Percentiles rank a stretch among this genome's conserved stretches.
Conservation (phyloP, 2,797 vertebrate genomes). For the Coccyzus lansbergi region DNA sequence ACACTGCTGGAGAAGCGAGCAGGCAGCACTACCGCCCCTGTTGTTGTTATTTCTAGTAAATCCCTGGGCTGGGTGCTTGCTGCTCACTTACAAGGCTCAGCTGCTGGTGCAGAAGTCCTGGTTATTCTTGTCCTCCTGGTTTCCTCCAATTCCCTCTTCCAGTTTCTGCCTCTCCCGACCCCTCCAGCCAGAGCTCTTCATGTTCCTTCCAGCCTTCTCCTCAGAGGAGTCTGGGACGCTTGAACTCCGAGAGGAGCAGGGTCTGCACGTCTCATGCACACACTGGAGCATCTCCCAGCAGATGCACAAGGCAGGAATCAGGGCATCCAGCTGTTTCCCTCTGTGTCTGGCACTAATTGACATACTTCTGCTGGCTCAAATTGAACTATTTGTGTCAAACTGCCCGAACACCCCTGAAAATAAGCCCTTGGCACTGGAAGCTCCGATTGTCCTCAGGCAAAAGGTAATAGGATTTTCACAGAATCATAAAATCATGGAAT, state of each 20-base stretch:
- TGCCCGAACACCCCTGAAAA: not conserved
- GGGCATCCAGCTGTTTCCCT: not conserved
- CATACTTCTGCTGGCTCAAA: not conserved
- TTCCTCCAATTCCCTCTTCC: not conserved
- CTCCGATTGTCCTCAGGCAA: not conserved
- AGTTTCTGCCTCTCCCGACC: not conserved
- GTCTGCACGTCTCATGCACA: not conserved
- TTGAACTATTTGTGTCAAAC: not conserved
- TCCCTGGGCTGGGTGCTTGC: not conserved
- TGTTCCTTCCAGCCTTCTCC: not conserved
- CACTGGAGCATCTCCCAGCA: not conserved
- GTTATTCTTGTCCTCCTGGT: not conserved
- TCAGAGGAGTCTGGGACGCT: accelerated
- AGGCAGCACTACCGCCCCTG: not conserved
- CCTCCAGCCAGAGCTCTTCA: not conserved
- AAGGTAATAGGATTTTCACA: not conserved
- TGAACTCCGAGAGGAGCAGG: not conserved
- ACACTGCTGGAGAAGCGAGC: not conserved
- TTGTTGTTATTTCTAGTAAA: not conserved
- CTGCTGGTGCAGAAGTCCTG: not conserved
- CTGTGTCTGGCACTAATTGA: not conserved
- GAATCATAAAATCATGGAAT: too few species aligned
- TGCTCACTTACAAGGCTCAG: not conserved
- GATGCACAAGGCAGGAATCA: not conserved
- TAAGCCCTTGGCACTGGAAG: not conserved